Evolutionary conservation across 2,888 invertebrate genomes (phyloP).

Genomic region (Machimus atricapillus): DNA sequence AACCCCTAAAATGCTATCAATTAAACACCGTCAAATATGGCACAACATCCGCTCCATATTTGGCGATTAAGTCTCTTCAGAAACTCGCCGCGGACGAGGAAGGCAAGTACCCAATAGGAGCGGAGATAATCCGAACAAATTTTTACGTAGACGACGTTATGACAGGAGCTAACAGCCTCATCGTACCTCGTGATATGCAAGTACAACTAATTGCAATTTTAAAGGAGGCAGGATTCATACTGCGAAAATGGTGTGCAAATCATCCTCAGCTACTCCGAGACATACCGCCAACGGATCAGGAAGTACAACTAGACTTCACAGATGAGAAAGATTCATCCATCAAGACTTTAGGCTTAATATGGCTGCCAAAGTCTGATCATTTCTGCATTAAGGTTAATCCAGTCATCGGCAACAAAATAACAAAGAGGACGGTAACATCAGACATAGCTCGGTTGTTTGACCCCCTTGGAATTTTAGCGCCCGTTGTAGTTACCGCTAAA

Average conservation of each 20-base stretch:
- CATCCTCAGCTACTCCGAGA: constrained; percentile 12
- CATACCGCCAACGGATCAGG: background rate
- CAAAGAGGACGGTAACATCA: background rate
- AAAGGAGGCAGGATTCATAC: constrained; percentile 31
- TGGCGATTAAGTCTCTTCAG: too few relatives aligned
- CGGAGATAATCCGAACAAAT: background rate
- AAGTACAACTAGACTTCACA: background rate
- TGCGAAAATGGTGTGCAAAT: constrained; percentile 41
- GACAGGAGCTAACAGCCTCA: constrained; percentile 9
- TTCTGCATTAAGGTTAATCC: background rate
- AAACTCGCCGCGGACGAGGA: background rate
- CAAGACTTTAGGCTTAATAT: constrained; percentile 39
- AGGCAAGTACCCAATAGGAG: background rate
- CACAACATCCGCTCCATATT: background rate
- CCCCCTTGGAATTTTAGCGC: background rate
- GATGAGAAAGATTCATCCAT: background rate
- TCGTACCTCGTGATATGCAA: constrained; percentile 36
- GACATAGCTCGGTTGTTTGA: constrained; percentile 9
- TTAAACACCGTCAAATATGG: background rate
- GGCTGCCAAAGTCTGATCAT: constrained; percentile 36
- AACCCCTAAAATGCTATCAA: background rate
- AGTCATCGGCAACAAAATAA: background rate
- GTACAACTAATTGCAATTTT: constrained; percentile 31
- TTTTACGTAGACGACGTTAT: constrained; percentile 36
- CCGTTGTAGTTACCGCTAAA: background rate